Base-by-base conservation (phyloP, 2,113 vertebrate genomes). In the Oxygymnocypris stewartii region DNA sequence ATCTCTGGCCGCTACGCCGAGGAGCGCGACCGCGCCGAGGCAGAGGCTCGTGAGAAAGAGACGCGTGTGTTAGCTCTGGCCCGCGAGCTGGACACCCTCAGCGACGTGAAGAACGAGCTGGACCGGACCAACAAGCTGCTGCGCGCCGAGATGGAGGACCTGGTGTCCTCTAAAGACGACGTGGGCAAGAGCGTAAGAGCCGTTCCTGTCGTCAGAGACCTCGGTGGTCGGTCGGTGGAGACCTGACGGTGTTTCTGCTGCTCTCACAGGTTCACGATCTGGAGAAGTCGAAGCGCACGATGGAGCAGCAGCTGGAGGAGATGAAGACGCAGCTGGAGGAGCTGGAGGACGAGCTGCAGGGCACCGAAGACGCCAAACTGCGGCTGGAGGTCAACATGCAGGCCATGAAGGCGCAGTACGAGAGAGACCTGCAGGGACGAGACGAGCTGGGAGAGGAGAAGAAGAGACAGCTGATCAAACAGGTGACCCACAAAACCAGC, bases 391-490 rank as follows among this genome's bases (percentile, higher is more conserved):
- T 99, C 90, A 99, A 99, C 94, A 96, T 98, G 90, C 98, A 99
- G 96, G 98, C 98, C 89, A 95, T 98, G 96, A 98, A 97, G 91
- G 97, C 97, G 18, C 97, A 99, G 93, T 97, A 97, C 57, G 97
- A 99, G 86, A 91, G 98, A 16, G 98, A 99, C 90, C 95, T 99
- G 88, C 95, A 96, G 89, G 98, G 96, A 10, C 95, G 97, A 0
- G 98, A 99, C 0, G 98, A 99, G 88, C 97, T 97, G 96, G 97
- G 96, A 1, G 98, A 99, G 91, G 98, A 99, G 92, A 99, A 98
- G 95, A 99, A 96, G 94, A 97, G 97, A 80, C 95, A 97, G 79
- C 95, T 99, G 89, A 90, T 97, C 86, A 97, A 97, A 93, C 98
- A 99, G 96, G 98, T 98, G 49, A 31, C 28, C 65, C 28, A 31